Conservation (phyloP, 1,140 invertebrate genomes). For the Leucophenga varia region DNA sequence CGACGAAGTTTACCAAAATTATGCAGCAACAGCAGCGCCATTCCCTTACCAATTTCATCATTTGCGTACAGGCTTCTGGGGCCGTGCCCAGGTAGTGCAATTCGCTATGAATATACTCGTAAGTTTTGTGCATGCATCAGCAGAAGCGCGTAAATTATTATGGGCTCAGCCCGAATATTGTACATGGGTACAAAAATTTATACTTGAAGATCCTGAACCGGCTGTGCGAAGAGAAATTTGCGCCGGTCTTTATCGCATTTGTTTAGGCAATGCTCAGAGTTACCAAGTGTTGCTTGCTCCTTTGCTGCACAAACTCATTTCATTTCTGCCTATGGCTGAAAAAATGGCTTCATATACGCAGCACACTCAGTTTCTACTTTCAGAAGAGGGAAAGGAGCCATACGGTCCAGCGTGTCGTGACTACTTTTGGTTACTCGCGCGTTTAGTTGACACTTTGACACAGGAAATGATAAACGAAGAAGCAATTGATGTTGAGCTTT, state of each 20-base stretch:
- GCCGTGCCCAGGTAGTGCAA: slow-evolving; percentile 80
- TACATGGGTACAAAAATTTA: slow-evolving; percentile 73
- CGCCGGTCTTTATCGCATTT: slow-evolving; percentile 82
- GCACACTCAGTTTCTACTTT: slow-evolving; percentile 59
- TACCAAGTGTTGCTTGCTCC: slow-evolving; percentile 71
- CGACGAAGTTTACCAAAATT: slow-evolving; percentile 72
- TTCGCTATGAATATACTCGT: slow-evolving; percentile 80
- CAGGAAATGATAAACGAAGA: slow-evolving; percentile 73
- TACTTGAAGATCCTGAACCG: slow-evolving; percentile 82
- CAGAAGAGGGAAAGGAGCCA: slow-evolving; percentile 85
- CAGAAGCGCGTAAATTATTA: slow-evolving; percentile 64
- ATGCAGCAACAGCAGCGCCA: slow-evolving; percentile 59
- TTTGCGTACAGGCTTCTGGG: slow-evolving; percentile 86
- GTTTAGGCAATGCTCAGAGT: slow-evolving; percentile 69
- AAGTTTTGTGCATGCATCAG: slow-evolving; percentile 79
- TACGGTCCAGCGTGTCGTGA: slow-evolving; percentile 91
- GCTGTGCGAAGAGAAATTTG: slow-evolving; percentile 85
- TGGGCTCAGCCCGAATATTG: slow-evolving; percentile 69
- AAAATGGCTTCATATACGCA: slow-evolving; percentile 74
- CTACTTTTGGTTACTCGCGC: slow-evolving; percentile 90
- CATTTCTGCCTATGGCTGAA: slow-evolving; percentile 78
- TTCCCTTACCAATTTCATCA: slow-evolving; percentile 66
- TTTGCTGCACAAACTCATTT: slow-evolving; percentile 76
- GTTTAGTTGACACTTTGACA: slow-evolving; percentile 81
- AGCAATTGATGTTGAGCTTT: slow-evolving; percentile 70